Evolutionary conservation across 2,797 vertebrate species (phyloP).

Genomic region (Myotis myotis): DNA sequence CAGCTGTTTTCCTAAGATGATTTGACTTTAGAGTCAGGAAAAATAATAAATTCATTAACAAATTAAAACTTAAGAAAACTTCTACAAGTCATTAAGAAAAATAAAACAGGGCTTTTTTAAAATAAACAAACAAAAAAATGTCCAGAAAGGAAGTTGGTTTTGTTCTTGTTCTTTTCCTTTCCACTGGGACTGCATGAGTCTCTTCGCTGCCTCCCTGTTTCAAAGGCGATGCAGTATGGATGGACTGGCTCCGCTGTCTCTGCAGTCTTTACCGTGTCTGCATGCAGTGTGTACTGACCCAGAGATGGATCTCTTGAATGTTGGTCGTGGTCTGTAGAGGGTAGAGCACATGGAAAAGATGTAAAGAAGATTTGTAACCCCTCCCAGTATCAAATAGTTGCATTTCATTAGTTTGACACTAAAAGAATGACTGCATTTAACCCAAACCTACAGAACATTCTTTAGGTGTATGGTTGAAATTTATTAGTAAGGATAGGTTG

Average conservation of each 20-base stretch:
- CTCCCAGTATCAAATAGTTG: not conserved
- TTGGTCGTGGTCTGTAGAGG: not conserved
- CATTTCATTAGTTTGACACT: not conserved
- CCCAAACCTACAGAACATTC: not conserved
- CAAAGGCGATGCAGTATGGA: not conserved
- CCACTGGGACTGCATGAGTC: not conserved
- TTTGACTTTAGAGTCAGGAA: not conserved
- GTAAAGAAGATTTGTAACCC: not conserved
- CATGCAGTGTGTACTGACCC: not conserved
- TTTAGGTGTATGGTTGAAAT: not conserved
- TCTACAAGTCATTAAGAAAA: constrained; percentile 24
- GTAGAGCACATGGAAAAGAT: not conserved
- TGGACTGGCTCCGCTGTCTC: too few relatives aligned
- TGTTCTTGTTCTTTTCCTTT: not conserved
- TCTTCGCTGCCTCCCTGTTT: constrained; percentile 24
- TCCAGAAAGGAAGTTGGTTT: not conserved
- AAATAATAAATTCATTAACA: not conserved
- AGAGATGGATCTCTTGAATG: not conserved
- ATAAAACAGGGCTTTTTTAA: not conserved
- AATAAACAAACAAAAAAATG: not conserved
- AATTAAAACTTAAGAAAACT: not conserved
- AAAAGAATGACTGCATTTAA: not conserved
- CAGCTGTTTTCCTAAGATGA: constrained; percentile 14
- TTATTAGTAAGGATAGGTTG: not conserved
- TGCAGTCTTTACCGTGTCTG: not conserved